Conservation (phyloP, 2,888 invertebrate genomes). For the Nysson spinosus region DNA sequence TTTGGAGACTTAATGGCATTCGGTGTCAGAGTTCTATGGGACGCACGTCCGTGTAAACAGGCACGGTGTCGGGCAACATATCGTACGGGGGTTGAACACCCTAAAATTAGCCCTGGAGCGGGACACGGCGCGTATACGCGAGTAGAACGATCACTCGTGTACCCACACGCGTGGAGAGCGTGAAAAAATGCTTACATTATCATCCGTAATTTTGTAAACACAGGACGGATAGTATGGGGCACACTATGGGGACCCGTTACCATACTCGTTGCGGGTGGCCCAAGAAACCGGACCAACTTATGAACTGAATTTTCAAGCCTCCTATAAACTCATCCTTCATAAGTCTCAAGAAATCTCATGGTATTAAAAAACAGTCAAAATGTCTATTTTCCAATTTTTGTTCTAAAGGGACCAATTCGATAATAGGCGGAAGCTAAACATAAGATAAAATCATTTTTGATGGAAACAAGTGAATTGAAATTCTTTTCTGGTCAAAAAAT, state of each 20-base stretch:
- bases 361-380: no score
- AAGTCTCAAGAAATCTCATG: no score
- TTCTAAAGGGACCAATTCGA: no score
- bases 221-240: conserved; percentile 49
- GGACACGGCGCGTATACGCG: conserved; percentile 48
- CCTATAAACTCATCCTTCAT: neutral
- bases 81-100: conserved; percentile 72
- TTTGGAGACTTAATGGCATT: conserved; percentile 54
- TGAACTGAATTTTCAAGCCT: conserved; percentile 4
- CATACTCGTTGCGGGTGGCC: conserved; percentile 73
- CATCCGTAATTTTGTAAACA: conserved; percentile 77
- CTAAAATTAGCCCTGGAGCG: conserved; percentile 76
- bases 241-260: conserved; percentile 36
- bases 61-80: conserved; percentile 60
- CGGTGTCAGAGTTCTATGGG: conserved; percentile 58
- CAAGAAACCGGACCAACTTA: conserved; percentile 18
- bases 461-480: no score
- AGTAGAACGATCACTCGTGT: conserved; percentile 42
- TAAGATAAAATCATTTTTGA: no score
- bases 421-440: no score
- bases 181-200: conserved; percentile 78
- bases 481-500: no score
- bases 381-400: no score
- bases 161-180: conserved; percentile 68
- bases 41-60: conserved; percentile 59